Percentiles rank a stretch among this genome's conserved stretches.
These are phyloP conservation scores for Macheiramphus alcinus DNA, from an alignment of 2,113 vertebrate genomes.

Conservation along the genomic window DNA sequence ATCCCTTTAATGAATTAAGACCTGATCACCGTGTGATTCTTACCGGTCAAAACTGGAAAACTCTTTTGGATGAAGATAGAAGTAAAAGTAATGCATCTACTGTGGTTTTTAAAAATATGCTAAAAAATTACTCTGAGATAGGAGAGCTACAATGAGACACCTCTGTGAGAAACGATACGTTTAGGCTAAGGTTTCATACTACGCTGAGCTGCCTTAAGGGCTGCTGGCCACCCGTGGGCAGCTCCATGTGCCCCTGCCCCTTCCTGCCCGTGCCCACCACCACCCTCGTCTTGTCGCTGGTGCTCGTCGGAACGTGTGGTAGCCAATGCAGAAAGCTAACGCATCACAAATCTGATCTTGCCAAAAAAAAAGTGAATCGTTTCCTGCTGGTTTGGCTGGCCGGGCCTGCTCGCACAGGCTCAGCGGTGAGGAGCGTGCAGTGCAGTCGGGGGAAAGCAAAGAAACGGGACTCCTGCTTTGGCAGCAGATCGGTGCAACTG, in stretches of 20 bases:
- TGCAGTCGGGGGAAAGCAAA: fast-evolving
- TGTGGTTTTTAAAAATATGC: neutral
- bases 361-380: neutral
- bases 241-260: fast-evolving
- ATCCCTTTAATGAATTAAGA: neutral
- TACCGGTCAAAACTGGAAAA: neutral
- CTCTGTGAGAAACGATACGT: fast-evolving
- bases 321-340: neutral
- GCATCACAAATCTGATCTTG: neutral
- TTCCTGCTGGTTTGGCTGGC: neutral
- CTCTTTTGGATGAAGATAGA: neutral
- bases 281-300: neutral
- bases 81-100: neutral
- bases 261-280: neutral
- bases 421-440: fast-evolving
- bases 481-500: neutral
- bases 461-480: neutral
- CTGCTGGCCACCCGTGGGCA: neutral
- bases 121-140: neutral
- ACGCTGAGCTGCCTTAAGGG: neutral
- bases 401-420: neutral
- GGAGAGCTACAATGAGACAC: neutral
- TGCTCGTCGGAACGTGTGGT: fast-evolving
- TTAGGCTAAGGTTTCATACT: neutral
- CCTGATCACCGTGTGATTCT: neutral